Evolutionary conservation across 2,888 invertebrate species (phyloP).

Genomic region (Watsonalla binaria): DNA sequence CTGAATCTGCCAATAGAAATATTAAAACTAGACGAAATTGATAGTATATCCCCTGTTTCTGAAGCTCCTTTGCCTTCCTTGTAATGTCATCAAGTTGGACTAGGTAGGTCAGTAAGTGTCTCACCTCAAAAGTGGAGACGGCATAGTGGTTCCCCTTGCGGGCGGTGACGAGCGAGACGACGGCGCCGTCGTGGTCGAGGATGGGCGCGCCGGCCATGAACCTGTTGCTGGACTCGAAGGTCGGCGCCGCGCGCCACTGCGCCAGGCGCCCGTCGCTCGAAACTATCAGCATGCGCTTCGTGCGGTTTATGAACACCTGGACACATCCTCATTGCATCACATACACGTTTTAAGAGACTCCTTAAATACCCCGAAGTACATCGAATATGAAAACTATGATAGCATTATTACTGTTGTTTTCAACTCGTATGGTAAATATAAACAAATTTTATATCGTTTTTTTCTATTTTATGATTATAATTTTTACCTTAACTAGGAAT

Average conservation of each 20-base stretch:
- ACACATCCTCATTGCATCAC: neutral
- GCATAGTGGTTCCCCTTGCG: constrained; percentile 60
- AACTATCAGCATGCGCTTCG: constrained; percentile 52
- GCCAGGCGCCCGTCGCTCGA: constrained; percentile 61
- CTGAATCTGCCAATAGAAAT: no score
- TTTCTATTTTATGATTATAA: no score
- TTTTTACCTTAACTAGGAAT: no score
- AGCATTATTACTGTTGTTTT: no score
- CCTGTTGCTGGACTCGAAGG: constrained; percentile 63
- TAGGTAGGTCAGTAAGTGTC: neutral
- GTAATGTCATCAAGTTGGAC: neutral
- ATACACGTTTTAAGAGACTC: no score
- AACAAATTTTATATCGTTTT: no score
- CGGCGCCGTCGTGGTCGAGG: constrained; percentile 45
- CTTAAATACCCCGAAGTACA: no score
- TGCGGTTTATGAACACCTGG: constrained; percentile 69
- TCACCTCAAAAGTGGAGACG: constrained; percentile 58
- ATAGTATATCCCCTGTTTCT: no score
- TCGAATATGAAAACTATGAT: no score
- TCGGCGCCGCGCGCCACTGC: constrained; percentile 64
- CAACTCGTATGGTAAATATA: no score
- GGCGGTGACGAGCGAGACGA: constrained; percentile 62
- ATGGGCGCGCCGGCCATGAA: constrained; percentile 60
- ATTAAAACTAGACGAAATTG: no score
- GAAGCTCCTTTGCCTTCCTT: no score